Conservation (phyloP, 2,888 invertebrate species). For the Coleophora deauratella region DNA sequence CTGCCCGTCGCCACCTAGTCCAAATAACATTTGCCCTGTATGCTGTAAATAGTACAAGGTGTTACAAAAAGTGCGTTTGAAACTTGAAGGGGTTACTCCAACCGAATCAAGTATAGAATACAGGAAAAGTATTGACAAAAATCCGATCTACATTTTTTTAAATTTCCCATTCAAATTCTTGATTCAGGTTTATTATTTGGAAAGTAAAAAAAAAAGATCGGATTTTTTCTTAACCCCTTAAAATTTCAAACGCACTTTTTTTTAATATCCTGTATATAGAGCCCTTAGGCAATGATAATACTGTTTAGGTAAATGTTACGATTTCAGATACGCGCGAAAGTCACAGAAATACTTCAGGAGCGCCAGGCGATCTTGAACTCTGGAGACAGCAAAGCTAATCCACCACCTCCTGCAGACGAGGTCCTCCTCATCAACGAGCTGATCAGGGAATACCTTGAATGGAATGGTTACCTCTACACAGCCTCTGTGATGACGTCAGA, state of each 20-base stretch:
- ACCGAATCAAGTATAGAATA: no score
- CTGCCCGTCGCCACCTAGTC: not conserved
- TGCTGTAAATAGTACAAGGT: not conserved
- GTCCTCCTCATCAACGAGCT: slow-evolving; percentile 76
- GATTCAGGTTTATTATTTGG: not conserved
- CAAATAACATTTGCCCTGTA: not conserved
- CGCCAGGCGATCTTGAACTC: slow-evolving; percentile 26
- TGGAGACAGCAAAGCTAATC: slow-evolving; percentile 22
- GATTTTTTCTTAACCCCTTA: not conserved
- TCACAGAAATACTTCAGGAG: slow-evolving; percentile 49
- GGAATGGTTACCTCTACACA: slow-evolving; percentile 81
- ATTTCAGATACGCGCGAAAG: slow-evolving; percentile 50
- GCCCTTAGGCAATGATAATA: no score
- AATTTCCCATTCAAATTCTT: not conserved
- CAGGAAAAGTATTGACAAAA: no score
- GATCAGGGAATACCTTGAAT: slow-evolving; percentile 78
- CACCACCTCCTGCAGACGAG: slow-evolving; percentile 43
- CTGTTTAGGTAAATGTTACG: no score
- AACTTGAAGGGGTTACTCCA: no score
- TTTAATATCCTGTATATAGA: no score
- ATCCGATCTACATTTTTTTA: no score
- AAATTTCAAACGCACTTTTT: no score
- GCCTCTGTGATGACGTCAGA: slow-evolving; percentile 70
- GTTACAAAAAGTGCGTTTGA: no score
- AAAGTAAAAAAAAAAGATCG: not conserved